Evolutionary conservation across 2,113 vertebrate species (phyloP), one percentile per base, ranked within the genome.

Genomic region (Corvus moneduloides): DNA sequence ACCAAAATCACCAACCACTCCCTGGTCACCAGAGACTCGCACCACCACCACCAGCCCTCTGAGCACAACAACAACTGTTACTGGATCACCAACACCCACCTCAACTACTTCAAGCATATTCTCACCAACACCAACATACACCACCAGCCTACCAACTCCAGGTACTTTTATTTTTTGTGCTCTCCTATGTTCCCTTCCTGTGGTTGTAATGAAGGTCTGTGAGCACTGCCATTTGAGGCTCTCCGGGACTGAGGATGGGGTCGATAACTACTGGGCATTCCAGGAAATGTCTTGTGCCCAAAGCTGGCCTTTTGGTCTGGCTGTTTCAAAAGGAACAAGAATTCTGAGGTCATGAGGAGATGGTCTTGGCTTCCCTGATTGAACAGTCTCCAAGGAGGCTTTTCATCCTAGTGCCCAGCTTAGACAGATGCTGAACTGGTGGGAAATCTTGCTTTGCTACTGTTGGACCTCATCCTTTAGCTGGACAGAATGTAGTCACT

Each of bases 1-100:
- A 58, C 8, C 62, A 46, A 7, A 67, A 26, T 20, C 21, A 0
- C 16, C 52, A 30, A 56, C 54, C 4, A 11, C 6, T 61, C 2
- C 66, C 32, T 5, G 0, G 0, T 0, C 24, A 15, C 16, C 55
- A 0, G 16, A 30, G 32, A 43, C 46, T 61, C 10, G 2, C 35
- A 48, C 7, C 7, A 46, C 10, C 21, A 48, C 20, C 46, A 48
- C 11, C 13, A 63, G 9, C 46, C 22, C 27, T 13, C 5, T 9
- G 2, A 74, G 32, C 2, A 61, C 73, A 32, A 59, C 61, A 7
- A 63, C 61, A 6, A 27, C 41, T 28, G 19, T 4, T 23, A 27
- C 24, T 61, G 55, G 11, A 61, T 6, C 55, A 37, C 2, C 72
- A 30, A 39, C 4, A 5, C 43, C 43, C 43, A 76, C 43, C 43